phyloP scores from a whole-genome alignment of 2,797 vertebrate genomes.

The Capromys pilorides region DNA sequence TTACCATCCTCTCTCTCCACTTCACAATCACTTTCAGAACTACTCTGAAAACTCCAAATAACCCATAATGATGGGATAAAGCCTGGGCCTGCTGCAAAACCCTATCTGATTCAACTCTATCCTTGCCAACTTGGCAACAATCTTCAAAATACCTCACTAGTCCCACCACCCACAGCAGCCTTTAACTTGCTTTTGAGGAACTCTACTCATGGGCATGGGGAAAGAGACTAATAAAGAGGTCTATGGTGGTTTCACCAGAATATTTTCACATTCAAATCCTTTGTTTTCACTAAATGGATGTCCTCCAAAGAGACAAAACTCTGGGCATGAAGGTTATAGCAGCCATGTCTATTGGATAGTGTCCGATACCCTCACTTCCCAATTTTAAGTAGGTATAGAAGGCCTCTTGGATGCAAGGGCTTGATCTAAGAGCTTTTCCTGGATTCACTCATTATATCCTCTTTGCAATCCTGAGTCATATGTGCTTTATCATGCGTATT shows the following conservation, averaged over 20 bases:
- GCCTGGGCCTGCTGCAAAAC: not conserved
- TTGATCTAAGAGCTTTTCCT: slow-evolving; percentile 3
- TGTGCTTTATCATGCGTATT: not conserved
- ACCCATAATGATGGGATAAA: not conserved
- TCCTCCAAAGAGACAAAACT: not conserved
- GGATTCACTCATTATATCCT: not conserved
- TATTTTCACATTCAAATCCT: not conserved
- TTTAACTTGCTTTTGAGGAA: not conserved
- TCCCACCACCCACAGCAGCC: not conserved
- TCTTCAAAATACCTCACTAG: not conserved
- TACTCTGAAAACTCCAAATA: not conserved
- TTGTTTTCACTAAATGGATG: not conserved
- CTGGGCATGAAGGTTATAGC: not conserved
- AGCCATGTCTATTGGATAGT: not conserved
- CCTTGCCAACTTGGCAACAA: not conserved
- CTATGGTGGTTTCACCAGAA: not conserved
- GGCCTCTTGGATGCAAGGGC: not conserved
- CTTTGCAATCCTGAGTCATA: not conserved
- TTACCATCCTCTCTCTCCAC: not conserved
- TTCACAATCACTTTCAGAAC: not conserved
- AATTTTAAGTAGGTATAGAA: not conserved
- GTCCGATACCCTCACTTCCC: not conserved
- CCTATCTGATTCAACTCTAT: not conserved
- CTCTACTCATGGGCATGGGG: not conserved
- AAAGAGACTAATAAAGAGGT: not conserved